Conservation (phyloP, 2,888 invertebrate species). For the Ischnus inquisitorius region DNA sequence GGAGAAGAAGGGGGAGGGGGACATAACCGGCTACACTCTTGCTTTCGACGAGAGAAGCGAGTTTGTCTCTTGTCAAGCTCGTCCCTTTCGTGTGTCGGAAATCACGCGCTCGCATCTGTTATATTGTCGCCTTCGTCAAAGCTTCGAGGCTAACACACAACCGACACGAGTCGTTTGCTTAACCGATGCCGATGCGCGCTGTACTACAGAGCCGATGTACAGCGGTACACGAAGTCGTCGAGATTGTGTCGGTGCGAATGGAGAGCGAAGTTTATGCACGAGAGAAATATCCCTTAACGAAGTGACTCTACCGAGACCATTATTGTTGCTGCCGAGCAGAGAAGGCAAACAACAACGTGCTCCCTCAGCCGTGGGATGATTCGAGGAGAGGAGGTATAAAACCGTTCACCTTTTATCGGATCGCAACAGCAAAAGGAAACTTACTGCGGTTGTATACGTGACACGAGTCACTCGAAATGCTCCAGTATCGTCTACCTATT, state of each 20-base stretch:
- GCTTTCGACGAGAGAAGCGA: conserved; percentile 57
- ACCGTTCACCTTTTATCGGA: conserved; percentile 81
- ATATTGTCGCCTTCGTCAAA: conserved; percentile 59
- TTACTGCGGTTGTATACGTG: conserved; percentile 31
- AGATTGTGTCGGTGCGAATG: background rate
- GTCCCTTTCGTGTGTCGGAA: conserved; percentile 32
- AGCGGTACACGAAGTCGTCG: background rate
- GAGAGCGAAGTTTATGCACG: background rate
- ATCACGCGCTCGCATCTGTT: conserved; percentile 61
- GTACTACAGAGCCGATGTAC: background rate
- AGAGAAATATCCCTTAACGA: conserved; percentile 80
- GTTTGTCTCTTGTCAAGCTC: conserved; percentile 50
- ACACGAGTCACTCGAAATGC: background rate
- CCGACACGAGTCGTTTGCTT: conserved; percentile 21
- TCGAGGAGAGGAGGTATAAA: conserved; percentile 55
- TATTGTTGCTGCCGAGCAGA: conserved; percentile 78
- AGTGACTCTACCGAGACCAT: conserved; percentile 79
- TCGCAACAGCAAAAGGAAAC: conserved; percentile 74
- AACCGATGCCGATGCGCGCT: background rate
- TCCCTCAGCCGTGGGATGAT: conserved; percentile 56
- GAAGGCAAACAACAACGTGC: conserved; percentile 43
- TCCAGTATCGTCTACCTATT: background rate
- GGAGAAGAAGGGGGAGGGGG: conserved; percentile 45
- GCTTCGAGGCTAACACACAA: conserved; percentile 26
- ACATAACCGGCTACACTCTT: conserved; percentile 64